Evolutionary conservation across 1,140 invertebrate species (phyloP), one percentile per base, ranked within the genome.

Genomic region (Ceratoteleas bidentatus): DNA sequence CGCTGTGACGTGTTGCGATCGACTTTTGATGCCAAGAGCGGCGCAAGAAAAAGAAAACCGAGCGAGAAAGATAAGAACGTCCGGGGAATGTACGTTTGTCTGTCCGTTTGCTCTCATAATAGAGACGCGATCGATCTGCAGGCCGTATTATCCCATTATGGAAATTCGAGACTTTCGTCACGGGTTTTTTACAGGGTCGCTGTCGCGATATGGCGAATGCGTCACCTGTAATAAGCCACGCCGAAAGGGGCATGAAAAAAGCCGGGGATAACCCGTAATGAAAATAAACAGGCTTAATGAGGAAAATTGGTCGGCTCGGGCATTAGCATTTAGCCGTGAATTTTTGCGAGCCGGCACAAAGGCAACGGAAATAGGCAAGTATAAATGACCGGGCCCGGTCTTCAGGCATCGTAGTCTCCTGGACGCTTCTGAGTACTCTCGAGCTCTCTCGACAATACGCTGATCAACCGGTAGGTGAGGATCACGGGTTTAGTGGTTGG

Each of bases 231-330:
- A 54, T 34, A 6, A 15, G 16, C 33, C 40, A 53, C 16, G 50
- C 16, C 13, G 34, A 16, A 57, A 57, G 14, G 6, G 57, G 34
- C 2, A 11, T 10, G 10, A 75, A 76, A 76, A 65, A 76, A 76
- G 6, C 11, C 24, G 24, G 73, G 73, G 9, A 68, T 62, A 68
- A 62, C 73, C 74, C 74, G 64, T 69, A 69, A 50, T 57, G 14
- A 77, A 69, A 77, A 77, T 62, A 77, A 77, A 69, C 16, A 69
- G 14, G 15, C 33, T 62, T 69, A 69, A 77, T 69, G 49, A 64
- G 74, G 57, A 77, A 77, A 77, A 69, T 69, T 77, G 50, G 49
- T 34, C 13, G 24, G 5, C 73, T 24, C 8, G 16, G 0, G 16
- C 65, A 77, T 69, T 69, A 64, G 34, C 52, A 77, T 77, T 69